Percentiles rank a stretch among this genome's conserved stretches.
Evolutionary conservation across 1,140 invertebrate species (phyloP).

Genomic region (Drosophila kohkoa): DNA sequence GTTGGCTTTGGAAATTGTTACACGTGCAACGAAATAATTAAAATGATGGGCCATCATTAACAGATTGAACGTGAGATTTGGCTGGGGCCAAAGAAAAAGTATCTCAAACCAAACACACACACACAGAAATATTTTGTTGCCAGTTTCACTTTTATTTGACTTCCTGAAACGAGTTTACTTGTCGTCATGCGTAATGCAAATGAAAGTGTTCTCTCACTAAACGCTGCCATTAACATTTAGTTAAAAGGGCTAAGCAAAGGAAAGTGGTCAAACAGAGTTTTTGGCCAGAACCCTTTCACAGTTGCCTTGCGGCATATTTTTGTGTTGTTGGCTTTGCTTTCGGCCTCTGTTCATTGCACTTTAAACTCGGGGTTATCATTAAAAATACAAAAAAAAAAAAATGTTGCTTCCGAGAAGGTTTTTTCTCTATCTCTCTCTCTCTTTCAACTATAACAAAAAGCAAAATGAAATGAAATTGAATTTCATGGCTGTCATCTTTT

Average conservation of each 20-base stretch:
- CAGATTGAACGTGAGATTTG: slow-evolving; percentile 77
- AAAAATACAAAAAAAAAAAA: slow-evolving; percentile 25
- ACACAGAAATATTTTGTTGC: slow-evolving; percentile 41
- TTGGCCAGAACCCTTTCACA: slow-evolving; percentile 6
- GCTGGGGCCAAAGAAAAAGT: slow-evolving; percentile 36
- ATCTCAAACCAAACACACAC: slow-evolving; percentile 33
- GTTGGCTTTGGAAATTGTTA: slow-evolving; percentile 41
- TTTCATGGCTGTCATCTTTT: slow-evolving; percentile 65
- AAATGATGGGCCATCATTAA: slow-evolving; percentile 70
- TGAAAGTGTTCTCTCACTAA: slow-evolving; percentile 72
- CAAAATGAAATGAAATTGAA: slow-evolving; percentile 70
- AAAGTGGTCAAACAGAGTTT: slow-evolving; percentile 49
- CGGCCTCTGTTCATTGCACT: slow-evolving; percentile 56
- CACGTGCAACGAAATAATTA: slow-evolving; percentile 67
- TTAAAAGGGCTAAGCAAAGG: slow-evolving; percentile 40
- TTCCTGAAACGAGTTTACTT: slow-evolving; percentile 50
- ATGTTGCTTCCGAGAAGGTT: slow-evolving; percentile 65
- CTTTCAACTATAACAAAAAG: slow-evolving; percentile 2
- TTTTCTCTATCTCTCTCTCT: neutral
- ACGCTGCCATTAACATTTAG: slow-evolving; percentile 46
- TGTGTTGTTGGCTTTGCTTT: neutral
- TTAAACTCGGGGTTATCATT: slow-evolving; percentile 52
- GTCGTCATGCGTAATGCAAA: slow-evolving; percentile 55
- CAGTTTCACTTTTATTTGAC: slow-evolving; percentile 78
- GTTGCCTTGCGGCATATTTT: slow-evolving; percentile 2